Evolutionary conservation across 1,140 invertebrate species (phyloP).

Genomic region (Drosophila kikkawai): DNA sequence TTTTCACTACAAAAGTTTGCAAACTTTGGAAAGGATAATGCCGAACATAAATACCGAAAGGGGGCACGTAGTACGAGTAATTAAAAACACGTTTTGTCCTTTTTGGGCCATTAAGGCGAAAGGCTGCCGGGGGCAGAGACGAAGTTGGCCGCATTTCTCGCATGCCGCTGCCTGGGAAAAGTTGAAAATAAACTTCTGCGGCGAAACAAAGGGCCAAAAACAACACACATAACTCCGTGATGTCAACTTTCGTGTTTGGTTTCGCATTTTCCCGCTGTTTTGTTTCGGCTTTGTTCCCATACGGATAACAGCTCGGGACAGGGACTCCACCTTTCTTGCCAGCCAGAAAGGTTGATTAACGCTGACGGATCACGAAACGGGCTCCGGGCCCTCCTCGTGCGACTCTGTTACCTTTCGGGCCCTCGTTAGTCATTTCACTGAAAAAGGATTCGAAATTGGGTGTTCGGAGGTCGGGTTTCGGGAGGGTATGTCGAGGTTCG

Average conservation of each 20-base stretch:
- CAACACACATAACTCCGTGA: constrained; percentile 57
- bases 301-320: constrained; percentile 28
- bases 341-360: constrained; percentile 70
- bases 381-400: constrained; percentile 6
- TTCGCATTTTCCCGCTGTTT: constrained; percentile 46
- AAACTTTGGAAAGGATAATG: constrained; percentile 39
- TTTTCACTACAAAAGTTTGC: constrained; percentile 20
- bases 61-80: constrained; percentile 64
- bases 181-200: constrained; percentile 79
- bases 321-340: constrained; percentile 48
- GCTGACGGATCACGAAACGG: constrained; percentile 65
- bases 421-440: constrained; percentile 43
- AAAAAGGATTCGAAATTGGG: constrained; percentile 59
- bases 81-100: constrained; percentile 82
- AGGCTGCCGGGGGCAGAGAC: constrained; percentile 27
- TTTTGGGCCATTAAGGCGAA: constrained; percentile 29
- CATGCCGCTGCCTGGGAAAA: constrained; percentile 70
- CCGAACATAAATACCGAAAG: constrained; percentile 43
- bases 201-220: constrained; percentile 45
- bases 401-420: constrained; percentile 45
- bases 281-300: constrained; percentile 44
- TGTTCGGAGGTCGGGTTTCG: constrained; percentile 35
- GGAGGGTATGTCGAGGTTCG: constrained; percentile 25
- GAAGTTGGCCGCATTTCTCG: constrained; percentile 70
- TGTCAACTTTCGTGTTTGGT: constrained; percentile 80